Base-by-base conservation (phyloP, 1,140 invertebrate genomes). In the Dendroctonus ponderosae region DNA sequence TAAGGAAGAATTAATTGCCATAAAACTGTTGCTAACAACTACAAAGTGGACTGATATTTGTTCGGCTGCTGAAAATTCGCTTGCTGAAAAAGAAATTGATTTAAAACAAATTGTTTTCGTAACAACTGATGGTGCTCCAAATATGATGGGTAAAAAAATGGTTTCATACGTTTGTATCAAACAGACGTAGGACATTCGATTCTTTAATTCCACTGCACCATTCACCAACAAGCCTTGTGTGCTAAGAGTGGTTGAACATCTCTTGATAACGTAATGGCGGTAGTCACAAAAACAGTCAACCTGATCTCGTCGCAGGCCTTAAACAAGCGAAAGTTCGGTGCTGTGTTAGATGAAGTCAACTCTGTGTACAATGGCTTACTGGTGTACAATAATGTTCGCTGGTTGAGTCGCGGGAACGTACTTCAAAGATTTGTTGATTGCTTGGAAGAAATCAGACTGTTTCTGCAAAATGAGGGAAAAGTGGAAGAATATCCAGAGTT, bases 381-480 rank as follows among this genome's bases (percentile, higher is more conserved):
- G 12, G 72, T 72, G 66, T 75, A 75, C 70, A 76, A 75, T 71
- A 75, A 72, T 73, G 72, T 77, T 70, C 70, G 70, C 48, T 76
- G 71, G 72, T 64, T 77, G 70, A 78, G 71, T 70, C 70, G 63
- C 50, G 70, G 71, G 61, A 69, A 70, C 40, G 72, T 75, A 69
- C 70, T 76, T 73, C 64, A 78, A 75, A 72, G 69, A 70, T 76
- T 78, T 71, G 70, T 74, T 70, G 70, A 73, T 61, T 77, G 71
- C 64, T 76, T 76, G 66, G 71, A 76, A 54, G 70, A 78, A 75
- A 73, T 75, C 57, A 74, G 68, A 67, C 58, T 73, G 26, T 73
- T 76, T 74, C 46, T 76, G 49, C 70, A 69, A 65, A 73, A 76
- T 72, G 66, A 76, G 68, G 62, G 69, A 42, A 58, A 44, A 43